Evolutionary conservation across 2,113 vertebrate species (phyloP).

Genomic region (Bubalus kerabau): DNA sequence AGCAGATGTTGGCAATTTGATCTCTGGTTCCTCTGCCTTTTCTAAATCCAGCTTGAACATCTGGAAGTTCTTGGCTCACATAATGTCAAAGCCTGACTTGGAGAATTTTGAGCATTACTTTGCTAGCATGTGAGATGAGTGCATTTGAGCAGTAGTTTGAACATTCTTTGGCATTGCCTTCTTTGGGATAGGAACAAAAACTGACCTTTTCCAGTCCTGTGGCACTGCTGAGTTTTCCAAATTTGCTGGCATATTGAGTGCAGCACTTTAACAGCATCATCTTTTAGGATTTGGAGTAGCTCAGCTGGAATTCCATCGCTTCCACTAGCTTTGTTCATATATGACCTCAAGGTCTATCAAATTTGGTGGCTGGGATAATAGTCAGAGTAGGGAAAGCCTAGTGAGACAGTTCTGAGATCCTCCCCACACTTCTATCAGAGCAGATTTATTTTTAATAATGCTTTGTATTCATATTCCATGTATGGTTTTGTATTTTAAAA

Average conservation of each 20-base stretch:
- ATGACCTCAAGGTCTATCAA: neutral
- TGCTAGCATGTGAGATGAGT: neutral
- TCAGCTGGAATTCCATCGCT: neutral
- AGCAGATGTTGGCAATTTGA: neutral
- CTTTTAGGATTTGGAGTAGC: neutral
- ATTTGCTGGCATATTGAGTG: neutral
- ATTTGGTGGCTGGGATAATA: neutral
- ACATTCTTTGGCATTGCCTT: neutral
- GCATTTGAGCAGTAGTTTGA: neutral
- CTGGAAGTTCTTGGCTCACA: neutral
- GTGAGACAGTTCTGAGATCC: neutral
- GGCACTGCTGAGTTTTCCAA: neutral
- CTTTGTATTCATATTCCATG: neutral
- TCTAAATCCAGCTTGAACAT: neutral
- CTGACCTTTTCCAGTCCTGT: neutral
- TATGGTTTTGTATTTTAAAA: neutral
- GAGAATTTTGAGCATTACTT: neutral
- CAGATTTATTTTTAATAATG: neutral
- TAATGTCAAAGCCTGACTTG: neutral
- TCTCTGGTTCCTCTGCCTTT: neutral
- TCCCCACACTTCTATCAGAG: neutral
- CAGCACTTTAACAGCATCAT: neutral
- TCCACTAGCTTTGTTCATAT: neutral
- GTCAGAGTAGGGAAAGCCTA: neutral
- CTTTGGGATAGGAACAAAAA: neutral